Base-by-base conservation (phyloP, 2,888 invertebrate genomes). In the Himalopsyche kuldschensis region DNA sequence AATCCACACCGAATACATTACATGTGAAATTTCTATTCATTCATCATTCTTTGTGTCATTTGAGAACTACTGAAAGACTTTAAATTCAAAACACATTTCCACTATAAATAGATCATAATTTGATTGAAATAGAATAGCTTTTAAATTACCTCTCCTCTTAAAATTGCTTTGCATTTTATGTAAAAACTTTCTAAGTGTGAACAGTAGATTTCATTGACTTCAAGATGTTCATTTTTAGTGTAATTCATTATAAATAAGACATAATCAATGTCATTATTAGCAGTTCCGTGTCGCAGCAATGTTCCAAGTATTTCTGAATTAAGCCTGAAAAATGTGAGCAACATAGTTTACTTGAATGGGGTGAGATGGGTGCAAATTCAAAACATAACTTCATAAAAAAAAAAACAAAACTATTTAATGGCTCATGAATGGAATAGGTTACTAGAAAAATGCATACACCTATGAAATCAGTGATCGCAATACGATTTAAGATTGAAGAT, bases 291-390 rank as follows among this genome's bases (percentile, higher is more conserved):
- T 17, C 90, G 91, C 41, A 97, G 87, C 90, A 98, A 92, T 31
- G 95, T 93, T 17, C 95, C 95, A 78, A 97, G 89, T 85, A 98
- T 96, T 89, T 94, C 93, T 80, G 93, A 91, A 88, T 97, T 97
- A 69, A 95, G 90, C 87, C 96, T 94, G 90, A 85, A 91, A 92
- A 87, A 31, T 63, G 31, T 69, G 82, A 85, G 77, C 55, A 75
- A 69, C 55, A 17, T 75, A 78, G 75, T 75, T 69, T 81, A 79
- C 32, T 17, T 31, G 11, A 76, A 76, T 1, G 32, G 20, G 76
- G 3, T 31, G 4, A 11, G 41, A 2, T 48, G 20, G 4, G 55
- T 55, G 5, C 20, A 55, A 55, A 55, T 41, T 41, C 41, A 41
- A n/a, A n/a, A n/a, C n/a, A n/a, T 41, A 41, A 41, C 35, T 41